These are phyloP conservation scores for Noctua fimbriata DNA, from an alignment of 2,888 invertebrate genomes.

Conservation along the genomic window DNA sequence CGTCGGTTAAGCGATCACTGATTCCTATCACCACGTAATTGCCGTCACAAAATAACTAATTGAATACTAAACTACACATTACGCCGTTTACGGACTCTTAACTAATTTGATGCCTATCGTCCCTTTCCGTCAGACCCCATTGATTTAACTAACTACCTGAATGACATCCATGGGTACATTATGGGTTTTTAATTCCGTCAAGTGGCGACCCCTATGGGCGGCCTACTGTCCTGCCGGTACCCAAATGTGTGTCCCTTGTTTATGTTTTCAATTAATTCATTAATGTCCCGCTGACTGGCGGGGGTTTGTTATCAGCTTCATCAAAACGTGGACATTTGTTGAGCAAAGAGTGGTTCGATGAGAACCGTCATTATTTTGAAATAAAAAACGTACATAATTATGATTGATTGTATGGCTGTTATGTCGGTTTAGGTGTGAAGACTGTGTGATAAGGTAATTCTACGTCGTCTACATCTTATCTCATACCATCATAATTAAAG, in stretches of 20 bases:
- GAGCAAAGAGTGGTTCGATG: slow-evolving; percentile 26
- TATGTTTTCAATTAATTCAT: slow-evolving; percentile 66
- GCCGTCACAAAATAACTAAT: slow-evolving; percentile 52
- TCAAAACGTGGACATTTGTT: slow-evolving; percentile 45
- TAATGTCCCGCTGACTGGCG: slow-evolving; percentile 56
- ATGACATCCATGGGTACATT: slow-evolving; percentile 64
- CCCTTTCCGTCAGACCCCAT: slow-evolving; percentile 37
- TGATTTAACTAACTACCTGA: slow-evolving; percentile 63
- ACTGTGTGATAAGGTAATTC: slow-evolving; percentile 5
- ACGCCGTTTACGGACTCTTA: slow-evolving; percentile 47
- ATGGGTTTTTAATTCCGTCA: slow-evolving; percentile 80
- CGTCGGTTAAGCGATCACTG: slow-evolving; percentile 16
- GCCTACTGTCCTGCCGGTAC: slow-evolving; percentile 35
- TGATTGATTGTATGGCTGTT: slow-evolving; percentile 4
- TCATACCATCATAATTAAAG: slow-evolving; percentile 8
- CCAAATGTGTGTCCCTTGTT: slow-evolving; percentile 61
- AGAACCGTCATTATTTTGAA: not conserved
- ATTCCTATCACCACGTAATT: slow-evolving; percentile 42
- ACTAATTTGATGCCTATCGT: slow-evolving; percentile 53
- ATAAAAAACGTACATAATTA: not conserved
- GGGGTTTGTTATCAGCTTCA: slow-evolving; percentile 48
- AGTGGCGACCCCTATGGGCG: slow-evolving; percentile 74
- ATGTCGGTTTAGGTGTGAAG: not conserved
- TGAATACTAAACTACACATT: slow-evolving; percentile 57
- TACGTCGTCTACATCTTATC: not conserved